Evolutionary conservation across 1,140 invertebrate species (phyloP).

Genomic region (Bicyclus anynana): DNA sequence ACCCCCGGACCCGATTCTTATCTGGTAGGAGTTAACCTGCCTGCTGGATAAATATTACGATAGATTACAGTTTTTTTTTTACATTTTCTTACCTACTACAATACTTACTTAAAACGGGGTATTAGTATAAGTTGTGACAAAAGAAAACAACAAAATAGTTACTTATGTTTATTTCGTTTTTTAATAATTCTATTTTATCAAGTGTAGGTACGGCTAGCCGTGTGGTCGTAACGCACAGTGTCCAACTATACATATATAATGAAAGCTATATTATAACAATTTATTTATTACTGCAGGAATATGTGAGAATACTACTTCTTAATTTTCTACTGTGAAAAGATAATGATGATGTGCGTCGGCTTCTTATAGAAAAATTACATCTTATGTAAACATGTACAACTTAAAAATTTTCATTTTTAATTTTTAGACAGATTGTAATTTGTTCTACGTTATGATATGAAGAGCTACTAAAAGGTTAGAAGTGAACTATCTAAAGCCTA

Average conservation of each 20-base stretch:
- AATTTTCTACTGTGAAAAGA: too few relatives aligned
- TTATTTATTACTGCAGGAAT: slow-evolving; percentile 25
- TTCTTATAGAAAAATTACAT: neutral
- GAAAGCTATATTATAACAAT: neutral
- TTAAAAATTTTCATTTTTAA: neutral
- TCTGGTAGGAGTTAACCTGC: too few relatives aligned
- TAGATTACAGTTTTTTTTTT: too few relatives aligned
- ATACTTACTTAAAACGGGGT: too few relatives aligned
- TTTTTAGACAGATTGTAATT: neutral
- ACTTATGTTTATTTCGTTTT: slow-evolving; percentile 37
- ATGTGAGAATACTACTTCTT: slow-evolving; percentile 35
- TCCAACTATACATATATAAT: slow-evolving; percentile 4
- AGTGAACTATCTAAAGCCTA: neutral
- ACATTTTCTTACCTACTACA: too few relatives aligned
- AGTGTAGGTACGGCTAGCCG: slow-evolving; percentile 9
- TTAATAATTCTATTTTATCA: slow-evolving; percentile 16
- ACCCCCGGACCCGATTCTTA: too few relatives aligned
- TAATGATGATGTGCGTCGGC: too few relatives aligned
- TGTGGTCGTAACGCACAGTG: slow-evolving; percentile 36
- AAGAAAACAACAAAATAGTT: slow-evolving; percentile 8
- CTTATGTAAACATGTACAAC: neutral
- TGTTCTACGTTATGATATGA: neutral
- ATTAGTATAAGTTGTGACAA: slow-evolving; percentile 19
- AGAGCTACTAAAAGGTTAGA: neutral
- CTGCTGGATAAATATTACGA: too few relatives aligned